Percentiles rank a stretch among this genome's conserved stretches.
These are phyloP conservation scores for Tetraodon nigroviridis DNA, from an alignment of 2,113 vertebrate genomes.

Conservation along the genomic window DNA sequence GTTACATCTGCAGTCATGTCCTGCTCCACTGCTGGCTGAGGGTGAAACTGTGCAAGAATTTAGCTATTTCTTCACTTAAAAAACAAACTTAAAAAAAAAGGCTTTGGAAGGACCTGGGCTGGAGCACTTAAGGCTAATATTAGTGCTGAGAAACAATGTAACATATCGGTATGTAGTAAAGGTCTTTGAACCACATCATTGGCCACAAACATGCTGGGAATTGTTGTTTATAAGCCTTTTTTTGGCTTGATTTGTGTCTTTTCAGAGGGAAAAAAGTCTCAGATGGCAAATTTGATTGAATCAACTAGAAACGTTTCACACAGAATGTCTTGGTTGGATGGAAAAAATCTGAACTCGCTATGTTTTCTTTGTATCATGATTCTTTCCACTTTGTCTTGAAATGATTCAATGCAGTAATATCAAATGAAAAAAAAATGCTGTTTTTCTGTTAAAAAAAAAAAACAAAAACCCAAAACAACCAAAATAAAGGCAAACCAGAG, in stretches of 20 bases:
- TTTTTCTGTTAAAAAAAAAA: conserved; percentile 13
- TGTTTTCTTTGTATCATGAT: conserved; percentile 55
- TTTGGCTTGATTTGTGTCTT: conserved; percentile 50
- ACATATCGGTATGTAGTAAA: conserved; percentile 47
- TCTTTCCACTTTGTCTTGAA: conserved; percentile 44
- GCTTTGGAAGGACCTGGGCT: conserved; percentile 69
- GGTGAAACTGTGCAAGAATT: conserved; percentile 78
- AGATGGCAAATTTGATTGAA: conserved; percentile 75
- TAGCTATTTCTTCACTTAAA: conserved; percentile 67
- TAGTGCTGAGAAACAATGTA: conserved; percentile 71
- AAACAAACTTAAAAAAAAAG: conserved; percentile 53
- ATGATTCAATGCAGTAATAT: conserved; percentile 45
- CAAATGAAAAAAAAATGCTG: conserved; percentile 8
- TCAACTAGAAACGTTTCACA: conserved; percentile 64
- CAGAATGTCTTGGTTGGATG: conserved; percentile 56
- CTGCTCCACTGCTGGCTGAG: conserved; percentile 71
- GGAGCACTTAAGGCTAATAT: conserved; percentile 80
- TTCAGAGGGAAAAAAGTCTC: conserved; percentile 54
- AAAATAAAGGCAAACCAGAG: conserved; percentile 47
- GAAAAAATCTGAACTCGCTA: conserved; percentile 52
- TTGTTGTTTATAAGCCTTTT: conserved; percentile 57
- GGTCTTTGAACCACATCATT: conserved; percentile 68
- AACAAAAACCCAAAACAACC: conserved; percentile 26
- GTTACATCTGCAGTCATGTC: conserved; percentile 34
- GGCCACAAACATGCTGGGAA: conserved; percentile 69